Percentiles rank a stretch among this genome's conserved stretches.
phyloP scores from a whole-genome alignment of 2,888 invertebrate species.

The Lepidochitona cinerea region DNA sequence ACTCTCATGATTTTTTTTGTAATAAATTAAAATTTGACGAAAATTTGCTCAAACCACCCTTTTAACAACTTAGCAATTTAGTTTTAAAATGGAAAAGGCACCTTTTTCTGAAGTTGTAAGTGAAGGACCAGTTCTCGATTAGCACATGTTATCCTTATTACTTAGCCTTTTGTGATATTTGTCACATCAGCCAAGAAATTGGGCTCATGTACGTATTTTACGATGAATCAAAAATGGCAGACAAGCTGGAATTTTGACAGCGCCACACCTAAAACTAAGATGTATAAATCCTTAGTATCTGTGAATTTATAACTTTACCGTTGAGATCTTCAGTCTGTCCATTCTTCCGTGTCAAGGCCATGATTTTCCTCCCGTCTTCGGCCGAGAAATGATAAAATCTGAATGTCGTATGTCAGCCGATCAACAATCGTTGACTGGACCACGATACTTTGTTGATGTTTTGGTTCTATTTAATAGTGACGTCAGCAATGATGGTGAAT shows the following conservation, averaged over 20 bases:
- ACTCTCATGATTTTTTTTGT: no score
- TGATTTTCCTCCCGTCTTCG: not conserved
- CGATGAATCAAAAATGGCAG: constrained; percentile 4
- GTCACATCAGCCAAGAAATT: not conserved
- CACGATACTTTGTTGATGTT: constrained; percentile 34
- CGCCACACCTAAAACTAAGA: not conserved
- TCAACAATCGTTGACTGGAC: no score
- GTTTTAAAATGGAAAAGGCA: no score
- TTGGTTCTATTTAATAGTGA: constrained; percentile 30
- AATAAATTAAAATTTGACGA: no score
- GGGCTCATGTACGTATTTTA: not conserved
- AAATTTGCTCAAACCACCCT: no score
- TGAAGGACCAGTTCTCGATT: no score
- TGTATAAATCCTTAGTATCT: not conserved
- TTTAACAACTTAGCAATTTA: no score
- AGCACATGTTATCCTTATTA: no score
- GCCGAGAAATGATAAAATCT: no score
- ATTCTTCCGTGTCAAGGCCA: not conserved
- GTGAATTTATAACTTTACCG: not conserved
- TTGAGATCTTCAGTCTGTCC: not conserved
- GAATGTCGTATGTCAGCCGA: no score
- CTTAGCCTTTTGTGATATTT: no score
- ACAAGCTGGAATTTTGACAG: not conserved
- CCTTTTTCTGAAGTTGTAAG: no score
- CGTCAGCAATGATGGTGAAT: constrained; percentile 21